phyloP scores from a whole-genome alignment of 2,113 vertebrate species.

The Corapipo altera region DNA sequence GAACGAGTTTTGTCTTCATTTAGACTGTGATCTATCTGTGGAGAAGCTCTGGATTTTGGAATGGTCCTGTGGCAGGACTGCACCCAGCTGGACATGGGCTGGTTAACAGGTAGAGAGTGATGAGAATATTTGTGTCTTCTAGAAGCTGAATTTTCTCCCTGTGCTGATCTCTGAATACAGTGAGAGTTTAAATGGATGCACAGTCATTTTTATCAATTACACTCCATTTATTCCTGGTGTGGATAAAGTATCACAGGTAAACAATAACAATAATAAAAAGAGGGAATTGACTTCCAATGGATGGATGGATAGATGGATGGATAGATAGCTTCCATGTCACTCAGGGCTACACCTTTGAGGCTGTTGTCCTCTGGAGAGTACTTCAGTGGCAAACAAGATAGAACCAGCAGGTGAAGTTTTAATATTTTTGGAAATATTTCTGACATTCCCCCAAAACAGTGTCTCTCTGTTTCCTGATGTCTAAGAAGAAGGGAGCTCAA shows the following conservation, averaged over 20 bases:
- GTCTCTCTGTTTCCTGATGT: background rate
- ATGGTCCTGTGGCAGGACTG: background rate
- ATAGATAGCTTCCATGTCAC: fast-evolving
- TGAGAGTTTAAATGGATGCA: background rate
- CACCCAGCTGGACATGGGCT: background rate
- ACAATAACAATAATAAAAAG: background rate
- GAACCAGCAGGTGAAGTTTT: background rate
- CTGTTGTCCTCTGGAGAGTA: background rate
- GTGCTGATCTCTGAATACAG: background rate
- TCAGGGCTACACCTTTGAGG: background rate
- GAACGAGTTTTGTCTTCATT: background rate
- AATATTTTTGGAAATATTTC: background rate
- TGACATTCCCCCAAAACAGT: background rate
- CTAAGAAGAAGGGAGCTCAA: background rate
- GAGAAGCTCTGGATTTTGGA: background rate
- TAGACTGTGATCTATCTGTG: background rate
- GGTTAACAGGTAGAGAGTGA: background rate
- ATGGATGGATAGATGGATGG: too few relatives aligned
- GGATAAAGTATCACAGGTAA: background rate
- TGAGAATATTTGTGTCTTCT: background rate
- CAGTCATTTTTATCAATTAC: background rate
- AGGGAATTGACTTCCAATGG: background rate
- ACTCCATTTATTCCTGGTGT: background rate
- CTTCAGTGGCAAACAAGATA: background rate
- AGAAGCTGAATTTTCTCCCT: background rate